Percentiles rank a stretch among this genome's conserved stretches.
These are phyloP conservation scores for Dryas iulia DNA, from an alignment of 1,140 invertebrate species.

Conservation along the genomic window DNA sequence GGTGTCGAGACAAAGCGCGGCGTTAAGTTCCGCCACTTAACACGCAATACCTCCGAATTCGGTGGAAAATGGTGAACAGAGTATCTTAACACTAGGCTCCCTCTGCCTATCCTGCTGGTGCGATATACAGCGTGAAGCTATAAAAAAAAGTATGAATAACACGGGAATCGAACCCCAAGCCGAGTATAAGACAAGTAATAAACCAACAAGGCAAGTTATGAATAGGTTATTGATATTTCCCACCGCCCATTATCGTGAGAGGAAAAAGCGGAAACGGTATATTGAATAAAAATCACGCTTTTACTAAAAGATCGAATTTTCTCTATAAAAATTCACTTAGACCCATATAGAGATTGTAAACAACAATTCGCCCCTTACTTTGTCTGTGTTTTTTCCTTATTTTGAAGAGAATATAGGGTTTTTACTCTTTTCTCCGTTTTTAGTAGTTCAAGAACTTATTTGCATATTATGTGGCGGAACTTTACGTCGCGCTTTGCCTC, in stretches of 20 bases:
- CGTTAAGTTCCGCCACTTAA: too few species aligned
- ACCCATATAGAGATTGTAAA: not conserved
- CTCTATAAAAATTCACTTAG: not conserved
- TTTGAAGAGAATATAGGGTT: not conserved
- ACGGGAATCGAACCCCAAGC: not conserved
- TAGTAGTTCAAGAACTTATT: too few species aligned
- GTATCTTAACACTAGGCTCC: too few species aligned
- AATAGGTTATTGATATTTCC: not conserved
- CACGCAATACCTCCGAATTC: too few species aligned
- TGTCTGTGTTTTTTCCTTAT: not conserved
- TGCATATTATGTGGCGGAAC: too few species aligned
- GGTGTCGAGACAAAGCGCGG: too few species aligned
- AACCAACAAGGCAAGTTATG: not conserved
- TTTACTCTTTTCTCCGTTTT: too few species aligned
- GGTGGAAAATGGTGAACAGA: too few species aligned
- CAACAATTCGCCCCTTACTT: not conserved
- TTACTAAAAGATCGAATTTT: not conserved
- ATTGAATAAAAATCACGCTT: conserved; percentile 3
- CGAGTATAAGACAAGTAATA: not conserved
- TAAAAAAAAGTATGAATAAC: too few species aligned
- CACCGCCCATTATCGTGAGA: not conserved
- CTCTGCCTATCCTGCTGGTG: too few species aligned
- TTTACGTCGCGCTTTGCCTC: too few species aligned
- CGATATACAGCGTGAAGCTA: not conserved
- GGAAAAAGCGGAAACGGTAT: not conserved